phyloP scores from a whole-genome alignment of 1,140 invertebrate species.

The Hypsibius dujardini region DNA sequence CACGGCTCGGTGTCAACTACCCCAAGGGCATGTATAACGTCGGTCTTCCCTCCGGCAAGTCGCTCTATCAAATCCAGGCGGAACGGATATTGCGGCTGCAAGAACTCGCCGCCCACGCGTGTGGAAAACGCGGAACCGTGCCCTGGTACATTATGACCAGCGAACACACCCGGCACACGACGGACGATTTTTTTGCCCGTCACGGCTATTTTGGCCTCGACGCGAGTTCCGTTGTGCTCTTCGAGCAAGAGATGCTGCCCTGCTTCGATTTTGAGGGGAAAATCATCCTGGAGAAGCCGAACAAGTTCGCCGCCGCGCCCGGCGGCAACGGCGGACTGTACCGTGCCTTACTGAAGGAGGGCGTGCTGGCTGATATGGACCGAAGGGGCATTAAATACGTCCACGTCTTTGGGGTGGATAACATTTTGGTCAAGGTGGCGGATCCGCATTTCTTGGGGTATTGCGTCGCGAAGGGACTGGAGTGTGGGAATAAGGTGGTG shows the following conservation, averaged over 20 bases:
- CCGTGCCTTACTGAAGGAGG: constrained; percentile 52
- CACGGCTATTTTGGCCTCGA: constrained; percentile 73
- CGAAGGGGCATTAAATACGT: constrained; percentile 63
- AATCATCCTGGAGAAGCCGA: constrained; percentile 59
- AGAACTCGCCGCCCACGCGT: constrained; percentile 47
- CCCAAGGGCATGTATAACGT: constrained; percentile 97
- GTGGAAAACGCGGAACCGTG: constrained; percentile 48
- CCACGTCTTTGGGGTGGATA: constrained; percentile 95
- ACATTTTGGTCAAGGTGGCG: constrained; percentile 91
- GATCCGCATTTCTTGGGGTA: constrained; percentile 94
- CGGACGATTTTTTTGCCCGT: constrained; percentile 56
- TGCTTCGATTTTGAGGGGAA: constrained; percentile 86
- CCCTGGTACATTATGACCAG: constrained; percentile 97
- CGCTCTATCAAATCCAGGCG: constrained; percentile 83
- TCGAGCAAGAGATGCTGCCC: constrained; percentile 79
- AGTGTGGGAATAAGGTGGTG: constrained; percentile 90
- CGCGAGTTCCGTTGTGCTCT: constrained; percentile 61
- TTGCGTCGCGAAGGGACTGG: constrained; percentile 65
- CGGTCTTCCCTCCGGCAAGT: constrained; percentile 69
- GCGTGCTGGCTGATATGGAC: constrained; percentile 63
- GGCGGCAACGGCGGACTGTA: constrained; percentile 96
- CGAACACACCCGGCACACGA: constrained; percentile 69
- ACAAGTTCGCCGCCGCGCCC: constrained; percentile 65
- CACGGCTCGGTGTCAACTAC: constrained; percentile 72
- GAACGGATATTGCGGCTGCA: constrained; percentile 67